phyloP scores from a whole-genome alignment of 2,113 vertebrate species.

The Eclectus roratus region DNA sequence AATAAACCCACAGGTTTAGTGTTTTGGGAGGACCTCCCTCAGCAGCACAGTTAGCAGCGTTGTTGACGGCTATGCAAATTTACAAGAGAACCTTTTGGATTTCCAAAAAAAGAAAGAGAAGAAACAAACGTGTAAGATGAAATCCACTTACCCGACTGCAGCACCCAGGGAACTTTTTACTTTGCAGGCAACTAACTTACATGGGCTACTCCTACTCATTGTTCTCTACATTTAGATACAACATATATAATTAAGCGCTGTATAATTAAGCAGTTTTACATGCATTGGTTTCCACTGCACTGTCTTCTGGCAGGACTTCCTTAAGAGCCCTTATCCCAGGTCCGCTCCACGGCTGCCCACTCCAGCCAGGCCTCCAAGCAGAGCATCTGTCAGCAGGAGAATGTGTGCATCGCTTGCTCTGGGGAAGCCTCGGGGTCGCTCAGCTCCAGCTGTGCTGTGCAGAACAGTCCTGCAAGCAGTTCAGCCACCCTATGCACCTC shows the following conservation, averaged over 20 bases:
- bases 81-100: background rate
- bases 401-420: rapidly evolving
- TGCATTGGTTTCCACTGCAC: background rate
- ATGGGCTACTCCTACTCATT: conserved; percentile 59
- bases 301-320: background rate
- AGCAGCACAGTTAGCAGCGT: background rate
- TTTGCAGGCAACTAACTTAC: conserved; percentile 46
- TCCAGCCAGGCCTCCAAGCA: background rate
- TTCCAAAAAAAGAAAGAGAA: conserved; percentile 20
- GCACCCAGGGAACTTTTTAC: conserved; percentile 19
- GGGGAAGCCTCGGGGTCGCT: background rate
- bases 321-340: background rate
- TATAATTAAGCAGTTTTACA: conserved; percentile 22
- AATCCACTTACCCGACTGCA: conserved; percentile 52
- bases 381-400: background rate
- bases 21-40: conserved; percentile 13
- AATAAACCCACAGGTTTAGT: conserved; percentile 19
- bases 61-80: background rate
- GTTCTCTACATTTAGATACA: conserved; percentile 13
- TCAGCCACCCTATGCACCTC: background rate
- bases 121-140: conserved; percentile 12
- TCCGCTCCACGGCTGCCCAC: background rate
- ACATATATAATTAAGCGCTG: conserved; percentile 11
- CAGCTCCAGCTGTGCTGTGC: rapidly evolving
- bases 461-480: background rate